These are phyloP conservation scores for Flexamia atlantica DNA, from an alignment of 2,888 invertebrate species.

Conservation along the genomic window DNA sequence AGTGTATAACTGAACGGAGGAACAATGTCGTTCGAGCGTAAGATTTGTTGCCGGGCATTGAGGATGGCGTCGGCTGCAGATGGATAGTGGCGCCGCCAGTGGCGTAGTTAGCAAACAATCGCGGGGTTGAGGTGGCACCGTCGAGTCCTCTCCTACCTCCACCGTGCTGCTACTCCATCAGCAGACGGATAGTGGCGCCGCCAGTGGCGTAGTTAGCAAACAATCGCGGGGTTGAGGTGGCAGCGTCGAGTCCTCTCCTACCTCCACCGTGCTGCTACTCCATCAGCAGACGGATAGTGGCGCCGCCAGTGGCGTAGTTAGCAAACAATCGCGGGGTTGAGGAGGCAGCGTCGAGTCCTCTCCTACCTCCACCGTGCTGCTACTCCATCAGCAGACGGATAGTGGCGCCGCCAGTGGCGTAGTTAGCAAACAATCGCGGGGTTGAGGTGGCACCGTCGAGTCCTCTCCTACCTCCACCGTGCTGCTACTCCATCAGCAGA, in stretches of 20 bases:
- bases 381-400: constrained; percentile 46
- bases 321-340: constrained; percentile 57
- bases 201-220: constrained; percentile 48
- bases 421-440: constrained; percentile 49
- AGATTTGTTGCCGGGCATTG: constrained; percentile 62
- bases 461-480: constrained; percentile 18
- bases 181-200: constrained; percentile 64
- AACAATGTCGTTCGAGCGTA: constrained; percentile 58
- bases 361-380: constrained; percentile 9
- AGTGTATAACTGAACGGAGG: constrained; percentile 24
- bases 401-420: constrained; percentile 62
- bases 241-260: constrained; percentile 26
- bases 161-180: not conserved
- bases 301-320: constrained; percentile 57
- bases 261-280: not conserved
- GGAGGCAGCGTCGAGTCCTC: constrained; percentile 39
- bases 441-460: constrained; percentile 51
- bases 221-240: constrained; percentile 55
- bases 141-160: constrained; percentile 35
- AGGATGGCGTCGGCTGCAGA: constrained; percentile 56
- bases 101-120: constrained; percentile 60
- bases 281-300: constrained; percentile 60
- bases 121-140: constrained; percentile 53
- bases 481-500: constrained; percentile 13
- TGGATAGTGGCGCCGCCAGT: constrained; percentile 64